A percentile compares a stretch with the other conserved stretches of the same genome.
phyloP scores from a whole-genome alignment of 2,888 invertebrate genomes.

The Coremacera marginata region DNA sequence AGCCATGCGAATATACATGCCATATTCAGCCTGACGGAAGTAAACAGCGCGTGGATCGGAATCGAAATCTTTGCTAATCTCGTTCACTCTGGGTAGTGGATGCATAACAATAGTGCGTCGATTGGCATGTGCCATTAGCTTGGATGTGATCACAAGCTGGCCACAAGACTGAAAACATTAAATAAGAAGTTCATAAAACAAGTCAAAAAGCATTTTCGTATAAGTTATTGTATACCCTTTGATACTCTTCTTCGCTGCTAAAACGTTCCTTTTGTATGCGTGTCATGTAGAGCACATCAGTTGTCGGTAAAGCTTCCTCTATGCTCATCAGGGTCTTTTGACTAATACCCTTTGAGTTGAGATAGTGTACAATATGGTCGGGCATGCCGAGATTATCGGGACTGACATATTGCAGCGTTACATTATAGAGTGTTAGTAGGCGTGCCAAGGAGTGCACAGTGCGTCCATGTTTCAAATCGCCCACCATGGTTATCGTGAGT shows the following conservation, averaged over 20 bases:
- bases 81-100: slow-evolving; percentile 93
- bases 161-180: slow-evolving; percentile 81
- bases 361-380: slow-evolving; percentile 82
- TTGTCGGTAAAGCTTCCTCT: slow-evolving; percentile 89
- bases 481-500: slow-evolving; percentile 96
- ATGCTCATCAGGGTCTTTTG: slow-evolving; percentile 77
- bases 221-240: slow-evolving; percentile 74
- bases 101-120: slow-evolving; percentile 97
- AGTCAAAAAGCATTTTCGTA: background rate
- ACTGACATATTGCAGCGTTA: slow-evolving; percentile 92
- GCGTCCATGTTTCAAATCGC: slow-evolving; percentile 96
- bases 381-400: slow-evolving; percentile 93
- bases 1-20: slow-evolving; percentile 99
- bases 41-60: slow-evolving; percentile 97
- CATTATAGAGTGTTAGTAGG: slow-evolving; percentile 92
- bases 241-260: slow-evolving; percentile 83
- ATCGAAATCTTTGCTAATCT: slow-evolving; percentile 96
- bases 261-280: slow-evolving; percentile 97
- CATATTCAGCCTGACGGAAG: slow-evolving; percentile 97
- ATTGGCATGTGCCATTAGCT: slow-evolving; percentile 94
- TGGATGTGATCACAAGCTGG: slow-evolving; percentile 90
- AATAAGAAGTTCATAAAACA: background rate
- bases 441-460: slow-evolving; percentile 98
- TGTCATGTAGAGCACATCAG: slow-evolving; percentile 98
- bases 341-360: slow-evolving; percentile 81